These are phyloP conservation scores for Coreius guichenoti DNA, from an alignment of 2,797 vertebrate species.

Conservation along the genomic window DNA sequence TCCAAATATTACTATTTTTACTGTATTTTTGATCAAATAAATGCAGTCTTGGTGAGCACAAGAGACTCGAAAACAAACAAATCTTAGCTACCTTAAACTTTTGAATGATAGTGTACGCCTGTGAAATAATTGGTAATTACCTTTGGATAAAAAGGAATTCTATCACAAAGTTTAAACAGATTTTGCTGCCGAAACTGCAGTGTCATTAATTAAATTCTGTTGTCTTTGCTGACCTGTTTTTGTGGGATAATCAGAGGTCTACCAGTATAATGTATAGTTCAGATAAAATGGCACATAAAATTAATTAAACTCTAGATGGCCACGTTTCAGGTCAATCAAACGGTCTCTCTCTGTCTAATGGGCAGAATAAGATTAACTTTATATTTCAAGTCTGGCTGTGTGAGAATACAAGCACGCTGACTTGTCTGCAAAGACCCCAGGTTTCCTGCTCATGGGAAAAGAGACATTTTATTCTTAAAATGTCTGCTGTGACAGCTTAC, in stretches of 20 bases:
- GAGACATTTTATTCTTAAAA: conserved; percentile 21
- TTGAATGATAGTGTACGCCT: not conserved
- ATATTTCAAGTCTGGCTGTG: not conserved
- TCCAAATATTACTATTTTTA: not conserved
- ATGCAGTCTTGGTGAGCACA: not conserved
- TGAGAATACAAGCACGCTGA: not conserved
- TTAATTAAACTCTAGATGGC: not conserved
- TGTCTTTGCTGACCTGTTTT: not conserved
- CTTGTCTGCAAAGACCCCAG: not conserved
- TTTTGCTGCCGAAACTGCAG: not conserved
- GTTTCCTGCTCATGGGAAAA: conserved; percentile 24
- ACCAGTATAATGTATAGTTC: not conserved
- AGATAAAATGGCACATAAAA: not conserved
- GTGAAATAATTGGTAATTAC: not conserved
- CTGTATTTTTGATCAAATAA: not conserved
- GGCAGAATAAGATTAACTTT: not conserved
- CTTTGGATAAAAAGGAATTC: not conserved
- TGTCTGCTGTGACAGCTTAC: conserved; percentile 30
- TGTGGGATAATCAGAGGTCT: not conserved
- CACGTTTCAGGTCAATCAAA: not conserved
- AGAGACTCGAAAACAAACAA: not conserved
- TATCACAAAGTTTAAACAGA: not conserved
- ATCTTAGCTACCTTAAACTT: not conserved
- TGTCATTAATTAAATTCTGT: not conserved
- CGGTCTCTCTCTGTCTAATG: not conserved